These are phyloP conservation scores for Zonitis immaculata DNA, from an alignment of 2,888 invertebrate species.

Conservation along the genomic window DNA sequence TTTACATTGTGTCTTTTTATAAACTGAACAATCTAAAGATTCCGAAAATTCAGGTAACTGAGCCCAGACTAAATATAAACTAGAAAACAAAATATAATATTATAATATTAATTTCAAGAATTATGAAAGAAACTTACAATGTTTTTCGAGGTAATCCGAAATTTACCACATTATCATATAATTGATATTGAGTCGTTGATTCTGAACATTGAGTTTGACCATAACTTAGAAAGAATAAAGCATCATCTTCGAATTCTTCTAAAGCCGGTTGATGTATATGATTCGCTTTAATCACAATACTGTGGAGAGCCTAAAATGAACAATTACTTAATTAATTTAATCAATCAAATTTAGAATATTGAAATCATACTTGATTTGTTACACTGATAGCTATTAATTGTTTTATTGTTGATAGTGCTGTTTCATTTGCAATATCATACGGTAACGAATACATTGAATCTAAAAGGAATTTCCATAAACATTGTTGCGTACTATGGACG, in stretches of 20 bases:
- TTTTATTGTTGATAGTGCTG: conserved; percentile 38
- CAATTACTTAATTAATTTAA: conserved; percentile 27
- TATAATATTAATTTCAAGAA: too few relatives aligned
- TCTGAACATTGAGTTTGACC: conserved; percentile 50
- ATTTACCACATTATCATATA: conserved; percentile 44
- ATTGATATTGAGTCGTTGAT: conserved; percentile 41
- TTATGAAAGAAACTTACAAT: conserved; percentile 43
- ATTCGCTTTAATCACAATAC: conserved; percentile 26
- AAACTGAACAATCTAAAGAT: conserved; percentile 31
- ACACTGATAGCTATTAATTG: conserved; percentile 41
- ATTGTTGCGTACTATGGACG: conserved; percentile 26
- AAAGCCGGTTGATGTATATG: conserved; percentile 50
- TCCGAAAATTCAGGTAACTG: conserved; percentile 40
- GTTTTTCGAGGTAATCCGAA: conserved; percentile 43
- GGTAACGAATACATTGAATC: conserved; percentile 28
- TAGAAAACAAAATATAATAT: conserved; percentile 26
- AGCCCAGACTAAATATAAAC: conserved; percentile 39
- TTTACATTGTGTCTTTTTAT: conserved; percentile 28
- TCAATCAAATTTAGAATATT: too few relatives aligned
- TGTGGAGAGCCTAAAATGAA: conserved; percentile 22
- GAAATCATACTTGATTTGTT: too few relatives aligned
- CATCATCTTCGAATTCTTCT: conserved; percentile 49
- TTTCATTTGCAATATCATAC: conserved; percentile 35
- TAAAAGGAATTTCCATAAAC: conserved; percentile 30
- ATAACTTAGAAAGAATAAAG: conserved; percentile 54